These are phyloP conservation scores for Urocyon cinereoargenteus DNA, from an alignment of 2,797 vertebrate genomes.

Conservation along the genomic window DNA sequence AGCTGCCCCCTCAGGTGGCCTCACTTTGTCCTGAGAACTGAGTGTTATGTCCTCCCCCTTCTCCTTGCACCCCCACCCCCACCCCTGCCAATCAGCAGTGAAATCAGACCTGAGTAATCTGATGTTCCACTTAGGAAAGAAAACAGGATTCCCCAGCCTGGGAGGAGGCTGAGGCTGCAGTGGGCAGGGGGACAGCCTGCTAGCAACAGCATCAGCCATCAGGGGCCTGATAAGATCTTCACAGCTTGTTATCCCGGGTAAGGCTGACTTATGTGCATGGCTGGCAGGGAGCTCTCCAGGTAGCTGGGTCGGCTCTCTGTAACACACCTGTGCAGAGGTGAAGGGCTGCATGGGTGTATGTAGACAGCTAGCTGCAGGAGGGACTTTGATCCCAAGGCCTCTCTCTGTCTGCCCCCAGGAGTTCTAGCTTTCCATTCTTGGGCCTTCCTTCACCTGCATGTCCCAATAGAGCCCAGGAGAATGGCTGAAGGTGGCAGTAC, in stretches of 20 bases:
- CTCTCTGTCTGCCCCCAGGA: not conserved
- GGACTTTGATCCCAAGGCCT: not conserved
- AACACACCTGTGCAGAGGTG: not conserved
- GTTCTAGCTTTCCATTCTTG: not conserved
- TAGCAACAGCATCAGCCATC: slow-evolving; percentile 80
- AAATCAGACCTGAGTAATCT: slow-evolving; percentile 96
- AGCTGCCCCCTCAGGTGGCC: slow-evolving; percentile 84
- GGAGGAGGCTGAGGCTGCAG: slow-evolving; percentile 83
- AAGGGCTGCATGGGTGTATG: not conserved
- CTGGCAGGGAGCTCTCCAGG: slow-evolving; percentile 58
- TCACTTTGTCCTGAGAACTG: slow-evolving; percentile 91
- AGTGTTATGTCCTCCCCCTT: slow-evolving; percentile 93
- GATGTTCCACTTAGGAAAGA: slow-evolving; percentile 94
- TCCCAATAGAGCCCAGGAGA: not conserved
- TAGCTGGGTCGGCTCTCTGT: not conserved
- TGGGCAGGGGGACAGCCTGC: slow-evolving; percentile 63
- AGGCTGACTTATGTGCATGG: slow-evolving; percentile 83
- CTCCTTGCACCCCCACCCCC: not conserved
- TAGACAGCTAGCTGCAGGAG: not conserved
- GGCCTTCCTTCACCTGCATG: not conserved
- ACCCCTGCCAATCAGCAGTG: slow-evolving; percentile 91
- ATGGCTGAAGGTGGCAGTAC: fast-evolving
- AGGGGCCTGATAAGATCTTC: slow-evolving; percentile 89
- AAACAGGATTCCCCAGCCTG: slow-evolving; percentile 89
- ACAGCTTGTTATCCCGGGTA: slow-evolving; percentile 86